A percentile compares a stretch with the other conserved stretches of the same genome.
These are phyloP conservation scores for Emberiza fucata DNA, from an alignment of 2,113 vertebrate species.

Conservation along the genomic window DNA sequence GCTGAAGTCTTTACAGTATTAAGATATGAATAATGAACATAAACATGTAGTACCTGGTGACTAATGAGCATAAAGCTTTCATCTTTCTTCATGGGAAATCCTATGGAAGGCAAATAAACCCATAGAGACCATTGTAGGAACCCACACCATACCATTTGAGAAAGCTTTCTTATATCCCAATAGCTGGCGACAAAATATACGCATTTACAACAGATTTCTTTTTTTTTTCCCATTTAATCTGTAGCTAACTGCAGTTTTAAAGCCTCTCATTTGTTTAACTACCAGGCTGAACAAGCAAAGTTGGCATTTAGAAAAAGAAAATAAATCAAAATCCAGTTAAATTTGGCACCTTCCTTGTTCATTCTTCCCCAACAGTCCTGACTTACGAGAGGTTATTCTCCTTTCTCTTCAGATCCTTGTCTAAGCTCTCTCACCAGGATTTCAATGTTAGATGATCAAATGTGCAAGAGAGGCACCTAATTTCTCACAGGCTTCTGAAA, in stretches of 20 bases:
- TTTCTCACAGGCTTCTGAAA: conserved; percentile 54
- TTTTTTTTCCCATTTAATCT: not conserved
- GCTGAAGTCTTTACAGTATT: not conserved
- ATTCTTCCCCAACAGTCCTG: not conserved
- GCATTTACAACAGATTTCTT: not conserved
- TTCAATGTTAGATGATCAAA: conserved; percentile 53
- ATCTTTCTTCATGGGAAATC: not conserved
- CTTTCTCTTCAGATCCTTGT: not conserved
- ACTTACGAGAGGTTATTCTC: not conserved
- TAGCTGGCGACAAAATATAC: not conserved
- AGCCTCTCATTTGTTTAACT: not conserved
- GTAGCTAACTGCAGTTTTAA: not conserved
- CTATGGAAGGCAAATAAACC: not conserved
- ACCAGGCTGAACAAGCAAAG: not conserved
- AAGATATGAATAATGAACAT: not conserved
- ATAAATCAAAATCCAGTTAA: not conserved
- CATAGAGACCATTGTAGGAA: not conserved
- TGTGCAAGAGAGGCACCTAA: conserved; percentile 31
- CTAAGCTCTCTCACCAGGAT: conserved; percentile 22
- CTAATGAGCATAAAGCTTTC: not conserved
- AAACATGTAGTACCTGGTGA: not conserved
- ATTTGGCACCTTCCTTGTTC: not conserved
- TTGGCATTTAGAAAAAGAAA: not conserved
- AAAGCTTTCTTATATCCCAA: not conserved
- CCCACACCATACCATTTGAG: not conserved